These are phyloP conservation scores for Halcyon chelicuti DNA, from an alignment of 2,797 vertebrate genomes.

Conservation along the genomic window DNA sequence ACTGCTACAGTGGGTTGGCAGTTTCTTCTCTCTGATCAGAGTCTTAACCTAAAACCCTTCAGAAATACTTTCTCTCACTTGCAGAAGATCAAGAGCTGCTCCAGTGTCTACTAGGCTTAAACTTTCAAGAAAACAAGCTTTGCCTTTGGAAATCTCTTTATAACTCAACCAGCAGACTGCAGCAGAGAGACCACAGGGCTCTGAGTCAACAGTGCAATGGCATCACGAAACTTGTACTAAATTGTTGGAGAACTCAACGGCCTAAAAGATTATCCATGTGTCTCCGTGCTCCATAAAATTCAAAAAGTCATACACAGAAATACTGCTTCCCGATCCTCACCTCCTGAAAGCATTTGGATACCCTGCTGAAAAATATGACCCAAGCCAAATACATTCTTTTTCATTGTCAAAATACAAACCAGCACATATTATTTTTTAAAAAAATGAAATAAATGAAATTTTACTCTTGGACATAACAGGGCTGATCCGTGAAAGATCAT, in stretches of 20 bases:
- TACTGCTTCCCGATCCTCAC: background rate
- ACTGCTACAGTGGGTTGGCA: background rate
- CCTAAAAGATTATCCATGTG: background rate
- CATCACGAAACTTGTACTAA: background rate
- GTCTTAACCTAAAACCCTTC: background rate
- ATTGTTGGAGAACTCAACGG: background rate
- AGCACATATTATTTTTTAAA: background rate
- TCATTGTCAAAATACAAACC: background rate
- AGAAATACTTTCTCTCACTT: background rate
- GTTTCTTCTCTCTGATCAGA: background rate
- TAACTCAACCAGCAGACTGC: background rate
- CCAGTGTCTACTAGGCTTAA: background rate
- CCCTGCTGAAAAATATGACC: background rate
- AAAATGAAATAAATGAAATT: background rate
- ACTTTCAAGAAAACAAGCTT: background rate
- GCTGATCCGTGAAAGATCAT: background rate
- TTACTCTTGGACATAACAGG: background rate
- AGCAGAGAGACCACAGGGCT: background rate
- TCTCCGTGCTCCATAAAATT: background rate
- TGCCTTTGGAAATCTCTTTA: background rate
- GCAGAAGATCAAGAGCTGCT: background rate
- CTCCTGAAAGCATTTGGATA: background rate
- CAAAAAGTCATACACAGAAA: background rate
- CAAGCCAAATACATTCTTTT: background rate
- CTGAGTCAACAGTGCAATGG: background rate